Evolutionary conservation across 92 coral and sea anemone genomes (phyloP), one percentile per base, ranked within the genome.

Genomic region (Scolanthus callimorphus): DNA sequence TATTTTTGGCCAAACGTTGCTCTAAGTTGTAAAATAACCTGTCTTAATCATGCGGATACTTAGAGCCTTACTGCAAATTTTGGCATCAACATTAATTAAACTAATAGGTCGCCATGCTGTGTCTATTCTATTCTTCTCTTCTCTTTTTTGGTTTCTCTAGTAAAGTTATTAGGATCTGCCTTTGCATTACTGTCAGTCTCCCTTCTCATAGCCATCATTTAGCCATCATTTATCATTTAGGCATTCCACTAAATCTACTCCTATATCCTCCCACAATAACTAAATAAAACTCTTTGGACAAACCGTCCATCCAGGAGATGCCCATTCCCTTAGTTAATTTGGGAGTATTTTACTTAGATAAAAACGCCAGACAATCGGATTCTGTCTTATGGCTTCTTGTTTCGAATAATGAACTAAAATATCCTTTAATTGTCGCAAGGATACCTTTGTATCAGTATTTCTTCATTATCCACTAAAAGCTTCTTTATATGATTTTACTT

Each of bases 91-190:
- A 23, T 66, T 66, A 17, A 66, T 66, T 1, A 66, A 26, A 25
- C 73, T 66, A 19, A 38, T 65, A 17, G 72, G 72, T 23, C 74
- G 72, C 72, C 63, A 62, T 9, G 50, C n/a, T n/a, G n/a, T 28
- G 11, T 62, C 69, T 45, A 62, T 23, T 43, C 46, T 21, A 13
- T 57, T 0, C 1, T 27, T 28, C 3, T 62, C 58, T 46, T 49
- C n/a, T n/a, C n/a, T n/a, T 62, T 4, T 48, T 31, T 1, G 69
- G 57, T 29, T 62, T 62, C 27, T 62, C 69, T 27, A 62, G 27
- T 29, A 62, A 28, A 2, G 56, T 62, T 17, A 62, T 27, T 6
- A 47, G 39, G 1, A 30, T 27, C 48, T 62, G 69, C 13, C 39
- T 25, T 47, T 62, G 58, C 6, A 47, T 23, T 6, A 51, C 29